Percentiles rank a stretch among this genome's conserved stretches.
Evolutionary conservation across 2,888 invertebrate genomes (phyloP).

Genomic region (Rhagonycha lutea): DNA sequence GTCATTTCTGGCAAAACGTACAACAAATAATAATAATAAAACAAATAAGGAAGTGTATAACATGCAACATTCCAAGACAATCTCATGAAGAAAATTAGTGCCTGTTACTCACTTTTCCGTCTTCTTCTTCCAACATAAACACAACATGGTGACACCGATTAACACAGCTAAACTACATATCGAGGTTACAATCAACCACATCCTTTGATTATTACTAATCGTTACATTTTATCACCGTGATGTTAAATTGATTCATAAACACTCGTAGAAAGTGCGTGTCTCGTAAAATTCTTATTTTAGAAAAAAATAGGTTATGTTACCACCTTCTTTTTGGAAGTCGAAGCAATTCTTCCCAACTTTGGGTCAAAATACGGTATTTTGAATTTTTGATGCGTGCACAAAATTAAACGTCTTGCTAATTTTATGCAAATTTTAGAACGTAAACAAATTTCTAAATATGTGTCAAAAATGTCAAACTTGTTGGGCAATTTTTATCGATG

Average conservation of each 20-base stretch:
- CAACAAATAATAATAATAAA: constrained; percentile 19
- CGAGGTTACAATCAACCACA: constrained; percentile 29
- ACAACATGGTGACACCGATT: constrained; percentile 48
- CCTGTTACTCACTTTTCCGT: constrained; percentile 48
- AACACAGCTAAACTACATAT: constrained; percentile 45
- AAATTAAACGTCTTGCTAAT: not conserved
- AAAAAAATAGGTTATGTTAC: not conserved
- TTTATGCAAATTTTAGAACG: not conserved
- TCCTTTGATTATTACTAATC: constrained; percentile 6
- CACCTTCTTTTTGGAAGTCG: not conserved
- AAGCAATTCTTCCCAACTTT: not conserved
- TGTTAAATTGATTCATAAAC: not conserved
- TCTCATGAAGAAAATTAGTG: not conserved
- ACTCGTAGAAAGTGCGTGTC: not conserved
- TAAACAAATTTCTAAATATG: not conserved
- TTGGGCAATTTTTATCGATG: not conserved
- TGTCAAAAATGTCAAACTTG: not conserved
- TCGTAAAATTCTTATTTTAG: not conserved
- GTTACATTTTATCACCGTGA: constrained; percentile 9
- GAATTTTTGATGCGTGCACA: not conserved
- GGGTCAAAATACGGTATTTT: not conserved
- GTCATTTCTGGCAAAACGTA: constrained; percentile 62
- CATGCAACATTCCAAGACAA: constrained; percentile 16
- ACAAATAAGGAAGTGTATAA: not conserved
- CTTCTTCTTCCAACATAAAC: constrained; percentile 52